Evolutionary conservation across 2,113 vertebrate species (phyloP).

Genomic region (Sylvilagus bachmani): DNA sequence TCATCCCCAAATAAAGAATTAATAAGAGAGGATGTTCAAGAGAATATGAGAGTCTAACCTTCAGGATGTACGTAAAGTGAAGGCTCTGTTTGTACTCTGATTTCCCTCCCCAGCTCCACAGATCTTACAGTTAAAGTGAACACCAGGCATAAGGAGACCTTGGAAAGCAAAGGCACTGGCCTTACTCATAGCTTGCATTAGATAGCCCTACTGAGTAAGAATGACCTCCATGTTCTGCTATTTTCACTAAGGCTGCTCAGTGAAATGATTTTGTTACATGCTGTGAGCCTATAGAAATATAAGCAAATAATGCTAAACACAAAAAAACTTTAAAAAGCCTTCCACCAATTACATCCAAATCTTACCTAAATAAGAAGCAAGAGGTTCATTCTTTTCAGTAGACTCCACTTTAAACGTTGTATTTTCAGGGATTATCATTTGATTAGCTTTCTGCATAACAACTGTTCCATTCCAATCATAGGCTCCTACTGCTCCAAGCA

Average conservation of each 20-base stretch:
- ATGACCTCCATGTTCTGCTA: not conserved
- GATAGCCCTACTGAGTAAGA: not conserved
- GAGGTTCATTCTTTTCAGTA: slow-evolving; percentile 90
- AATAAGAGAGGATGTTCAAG: not conserved
- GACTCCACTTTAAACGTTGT: slow-evolving; percentile 89
- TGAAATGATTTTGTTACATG: not conserved
- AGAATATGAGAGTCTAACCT: not conserved
- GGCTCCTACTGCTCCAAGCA: slow-evolving; percentile 98
- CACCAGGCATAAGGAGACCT: not conserved
- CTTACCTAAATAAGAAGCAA: slow-evolving; percentile 96
- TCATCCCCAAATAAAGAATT: not conserved
- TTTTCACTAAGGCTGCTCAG: not conserved
- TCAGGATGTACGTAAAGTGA: not conserved
- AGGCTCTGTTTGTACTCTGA: not conserved
- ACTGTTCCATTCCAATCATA: slow-evolving; percentile 99
- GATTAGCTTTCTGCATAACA: slow-evolving; percentile 90
- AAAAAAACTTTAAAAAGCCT: not conserved
- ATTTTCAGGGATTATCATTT: slow-evolving; percentile 87
- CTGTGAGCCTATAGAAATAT: not conserved
- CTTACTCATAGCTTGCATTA: not conserved
- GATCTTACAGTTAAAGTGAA: not conserved
- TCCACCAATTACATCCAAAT: not conserved
- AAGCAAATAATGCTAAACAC: not conserved
- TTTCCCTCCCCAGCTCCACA: not conserved
- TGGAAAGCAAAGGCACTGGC: not conserved